Percentiles rank a stretch among this genome's conserved stretches.
Evolutionary conservation across 2,888 invertebrate species (phyloP).

Genomic region (Spialia ferax): DNA sequence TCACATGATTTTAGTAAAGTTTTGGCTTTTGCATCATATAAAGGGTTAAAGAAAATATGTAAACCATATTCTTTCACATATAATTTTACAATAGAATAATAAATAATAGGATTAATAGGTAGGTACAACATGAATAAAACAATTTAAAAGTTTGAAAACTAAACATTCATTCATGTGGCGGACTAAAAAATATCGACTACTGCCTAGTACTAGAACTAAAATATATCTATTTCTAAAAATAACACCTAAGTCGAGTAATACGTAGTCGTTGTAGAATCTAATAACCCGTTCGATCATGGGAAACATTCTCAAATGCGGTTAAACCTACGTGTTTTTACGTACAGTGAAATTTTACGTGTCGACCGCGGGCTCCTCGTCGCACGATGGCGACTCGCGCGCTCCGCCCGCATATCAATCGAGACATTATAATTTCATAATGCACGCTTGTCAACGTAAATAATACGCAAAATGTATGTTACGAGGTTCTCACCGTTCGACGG

Average conservation of each 20-base stretch:
- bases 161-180: too few species aligned
- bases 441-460: slow-evolving; percentile 84
- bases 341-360: slow-evolving; percentile 59
- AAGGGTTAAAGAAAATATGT: background rate
- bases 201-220: too few species aligned
- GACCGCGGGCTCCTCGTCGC: slow-evolving; percentile 65
- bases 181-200: too few species aligned
- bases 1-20: slow-evolving; percentile 46
- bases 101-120: too few species aligned
- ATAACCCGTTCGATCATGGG: slow-evolving; percentile 45
- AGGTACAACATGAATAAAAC: too few species aligned
- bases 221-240: too few species aligned
- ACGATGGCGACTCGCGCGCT: slow-evolving; percentile 52
- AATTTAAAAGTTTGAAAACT: too few species aligned
- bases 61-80: too few species aligned
- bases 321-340: slow-evolving; percentile 43
- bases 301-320: slow-evolving; percentile 46
- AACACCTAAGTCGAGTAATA: too few species aligned
- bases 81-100: too few species aligned
- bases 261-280: too few species aligned
- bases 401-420: slow-evolving; percentile 74
- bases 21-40: slow-evolving; percentile 16
- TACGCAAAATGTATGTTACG: slow-evolving; percentile 87
- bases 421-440: slow-evolving; percentile 85
- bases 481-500: slow-evolving; percentile 81